These are phyloP conservation scores for Ypsolopha sequella DNA, from an alignment of 2,888 invertebrate species.

Conservation along the genomic window DNA sequence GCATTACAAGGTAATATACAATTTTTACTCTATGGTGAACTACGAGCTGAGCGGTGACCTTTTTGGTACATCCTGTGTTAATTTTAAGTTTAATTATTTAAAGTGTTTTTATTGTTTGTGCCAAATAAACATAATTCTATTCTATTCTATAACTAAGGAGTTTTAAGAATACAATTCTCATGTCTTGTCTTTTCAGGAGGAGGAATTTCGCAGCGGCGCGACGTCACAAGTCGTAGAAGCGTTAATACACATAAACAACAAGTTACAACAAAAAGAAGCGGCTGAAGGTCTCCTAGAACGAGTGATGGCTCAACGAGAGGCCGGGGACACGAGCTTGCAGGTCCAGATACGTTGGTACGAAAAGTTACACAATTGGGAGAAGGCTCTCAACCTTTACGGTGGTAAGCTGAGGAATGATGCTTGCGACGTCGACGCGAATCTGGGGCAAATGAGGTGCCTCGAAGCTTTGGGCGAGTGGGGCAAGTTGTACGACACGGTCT, in stretches of 20 bases:
- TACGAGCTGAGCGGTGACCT: too few relatives aligned
- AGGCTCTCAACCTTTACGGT: slow-evolving; percentile 89
- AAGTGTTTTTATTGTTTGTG: too few relatives aligned
- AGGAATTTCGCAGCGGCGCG: slow-evolving; percentile 88
- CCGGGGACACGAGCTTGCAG: slow-evolving; percentile 71
- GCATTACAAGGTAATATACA: slow-evolving; percentile 63
- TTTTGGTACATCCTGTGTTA: too few relatives aligned
- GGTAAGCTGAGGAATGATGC: slow-evolving; percentile 76
- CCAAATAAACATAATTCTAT: too few relatives aligned
- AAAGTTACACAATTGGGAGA: slow-evolving; percentile 98
- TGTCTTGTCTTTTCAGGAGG: slow-evolving; percentile 72
- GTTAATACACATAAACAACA: slow-evolving; percentile 96
- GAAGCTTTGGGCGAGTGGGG: slow-evolving; percentile 98
- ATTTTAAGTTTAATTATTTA: too few relatives aligned
- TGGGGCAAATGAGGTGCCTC: slow-evolving; percentile 95
- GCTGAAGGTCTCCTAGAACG: slow-evolving; percentile 93
- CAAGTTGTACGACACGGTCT: slow-evolving; percentile 84
- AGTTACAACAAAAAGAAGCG: slow-evolving; percentile 97
- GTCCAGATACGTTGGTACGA: slow-evolving; percentile 97
- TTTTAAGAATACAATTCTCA: too few relatives aligned
- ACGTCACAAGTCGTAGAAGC: slow-evolving; percentile 92
- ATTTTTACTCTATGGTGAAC: not conserved
- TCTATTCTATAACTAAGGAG: too few relatives aligned
- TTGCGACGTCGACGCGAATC: slow-evolving; percentile 81
- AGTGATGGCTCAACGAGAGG: slow-evolving; percentile 85